phyloP scores from a whole-genome alignment of 2,888 invertebrate genomes.

The Limenitis camilla region DNA sequence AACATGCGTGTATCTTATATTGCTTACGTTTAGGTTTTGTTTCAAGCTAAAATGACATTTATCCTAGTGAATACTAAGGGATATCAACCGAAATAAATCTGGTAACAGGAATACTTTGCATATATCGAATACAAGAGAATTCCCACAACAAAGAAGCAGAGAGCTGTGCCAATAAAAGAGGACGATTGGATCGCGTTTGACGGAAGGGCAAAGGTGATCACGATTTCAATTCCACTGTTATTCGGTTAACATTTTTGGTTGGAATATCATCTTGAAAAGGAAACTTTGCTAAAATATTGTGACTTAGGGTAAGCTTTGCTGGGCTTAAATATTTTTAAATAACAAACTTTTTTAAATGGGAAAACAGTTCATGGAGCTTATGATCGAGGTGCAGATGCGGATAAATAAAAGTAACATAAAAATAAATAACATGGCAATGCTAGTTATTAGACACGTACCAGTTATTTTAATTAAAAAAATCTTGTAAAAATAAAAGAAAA shows the following conservation, averaged over 20 bases:
- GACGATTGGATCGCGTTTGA: conserved; percentile 65
- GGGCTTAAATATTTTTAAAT: neutral
- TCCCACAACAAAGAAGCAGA: conserved; percentile 63
- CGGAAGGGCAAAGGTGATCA: conserved; percentile 48
- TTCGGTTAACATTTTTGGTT: conserved; percentile 3
- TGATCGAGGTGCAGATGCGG: no score
- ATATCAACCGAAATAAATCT: conserved; percentile 53
- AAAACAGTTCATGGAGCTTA: no score
- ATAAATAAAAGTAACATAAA: no score
- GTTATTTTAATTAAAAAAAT: no score
- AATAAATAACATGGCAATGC: no score
- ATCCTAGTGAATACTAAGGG: no score
- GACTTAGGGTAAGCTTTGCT: neutral
- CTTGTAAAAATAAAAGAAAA: no score
- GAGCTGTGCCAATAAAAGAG: conserved; percentile 61
- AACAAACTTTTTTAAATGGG: neutral
- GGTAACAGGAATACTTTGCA: conserved; percentile 69
- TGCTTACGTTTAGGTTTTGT: no score
- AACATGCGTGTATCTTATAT: no score
- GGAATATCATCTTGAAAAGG: neutral
- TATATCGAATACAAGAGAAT: conserved; percentile 62
- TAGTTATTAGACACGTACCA: no score
- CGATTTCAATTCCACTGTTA: conserved; percentile 29
- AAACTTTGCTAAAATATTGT: neutral
- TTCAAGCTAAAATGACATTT: no score